Conservation (phyloP, 2,888 invertebrate species). For the Idaea aversata region DNA sequence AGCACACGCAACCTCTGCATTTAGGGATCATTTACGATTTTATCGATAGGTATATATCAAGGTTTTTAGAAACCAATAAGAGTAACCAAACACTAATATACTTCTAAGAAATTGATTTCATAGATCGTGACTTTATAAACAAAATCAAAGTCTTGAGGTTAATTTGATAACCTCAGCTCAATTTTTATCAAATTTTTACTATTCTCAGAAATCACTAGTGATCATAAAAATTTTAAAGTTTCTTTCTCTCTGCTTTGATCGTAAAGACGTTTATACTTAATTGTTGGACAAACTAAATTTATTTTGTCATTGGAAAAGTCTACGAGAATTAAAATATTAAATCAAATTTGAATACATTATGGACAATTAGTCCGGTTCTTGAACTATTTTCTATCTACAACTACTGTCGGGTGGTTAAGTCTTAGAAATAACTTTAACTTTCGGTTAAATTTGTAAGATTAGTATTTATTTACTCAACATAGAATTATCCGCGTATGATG, state of each 20-base stretch:
- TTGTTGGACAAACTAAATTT: constrained; percentile 14
- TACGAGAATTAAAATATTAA: constrained; percentile 2
- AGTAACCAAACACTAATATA: neutral
- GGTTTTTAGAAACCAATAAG: neutral
- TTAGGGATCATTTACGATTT: constrained; percentile 30
- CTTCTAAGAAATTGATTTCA: too few relatives aligned
- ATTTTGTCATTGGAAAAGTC: constrained; percentile 9
- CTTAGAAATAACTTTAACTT: too few relatives aligned
- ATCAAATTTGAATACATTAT: constrained; percentile 8
- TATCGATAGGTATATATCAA: neutral
- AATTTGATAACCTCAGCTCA: too few relatives aligned
- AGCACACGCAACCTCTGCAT: constrained; percentile 61
- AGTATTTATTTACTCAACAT: too few relatives aligned
- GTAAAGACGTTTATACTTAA: constrained; percentile 14
- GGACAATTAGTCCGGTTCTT: neutral
- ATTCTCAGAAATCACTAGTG: neutral
- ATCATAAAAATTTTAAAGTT: constrained; percentile 16
- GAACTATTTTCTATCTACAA: neutral
- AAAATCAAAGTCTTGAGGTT: too few relatives aligned
- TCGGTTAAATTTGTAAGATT: too few relatives aligned
- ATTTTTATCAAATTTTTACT: too few relatives aligned
- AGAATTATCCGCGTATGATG: too few relatives aligned
- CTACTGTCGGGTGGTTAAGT: too few relatives aligned
- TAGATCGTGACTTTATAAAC: too few relatives aligned
- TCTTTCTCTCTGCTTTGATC: constrained; percentile 18